phyloP scores from a whole-genome alignment of 1,140 invertebrate genomes.

The Asobara japonica region DNA sequence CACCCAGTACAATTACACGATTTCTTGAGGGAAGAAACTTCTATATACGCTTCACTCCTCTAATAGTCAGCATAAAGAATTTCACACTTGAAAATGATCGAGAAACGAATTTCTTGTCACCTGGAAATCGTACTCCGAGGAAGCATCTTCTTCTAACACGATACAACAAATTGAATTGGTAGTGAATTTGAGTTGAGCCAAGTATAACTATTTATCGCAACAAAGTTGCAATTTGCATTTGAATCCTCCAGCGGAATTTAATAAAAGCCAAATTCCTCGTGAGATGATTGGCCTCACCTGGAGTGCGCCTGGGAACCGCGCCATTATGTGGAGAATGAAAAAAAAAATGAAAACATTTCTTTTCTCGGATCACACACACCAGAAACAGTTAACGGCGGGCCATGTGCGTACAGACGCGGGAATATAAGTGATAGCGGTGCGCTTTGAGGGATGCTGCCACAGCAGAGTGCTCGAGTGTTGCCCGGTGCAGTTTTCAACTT shows the following conservation, averaged over 20 bases:
- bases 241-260: background rate
- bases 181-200: no score
- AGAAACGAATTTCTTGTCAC: no score
- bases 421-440: slow-evolving; percentile 49
- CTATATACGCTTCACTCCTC: no score
- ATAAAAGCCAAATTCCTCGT: background rate
- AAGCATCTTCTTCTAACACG: no score
- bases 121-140: no score
- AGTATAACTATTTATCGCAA: no score
- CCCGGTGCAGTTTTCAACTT: slow-evolving; percentile 18
- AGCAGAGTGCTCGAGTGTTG: slow-evolving; percentile 48
- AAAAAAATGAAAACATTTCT: background rate
- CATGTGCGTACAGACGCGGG: slow-evolving; percentile 48
- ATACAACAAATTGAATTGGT: no score
- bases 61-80: no score
- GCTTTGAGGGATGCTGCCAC: background rate
- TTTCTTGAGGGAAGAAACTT: no score
- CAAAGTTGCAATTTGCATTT: no score
- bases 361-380: slow-evolving; percentile 1
- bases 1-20: no score
- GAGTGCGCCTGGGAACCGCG: background rate
- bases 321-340: background rate
- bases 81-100: no score
- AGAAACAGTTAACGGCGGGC: slow-evolving; percentile 39
- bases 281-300: background rate